phyloP scores from a whole-genome alignment of 2,113 vertebrate species.

The Megaceryle maxima region DNA sequence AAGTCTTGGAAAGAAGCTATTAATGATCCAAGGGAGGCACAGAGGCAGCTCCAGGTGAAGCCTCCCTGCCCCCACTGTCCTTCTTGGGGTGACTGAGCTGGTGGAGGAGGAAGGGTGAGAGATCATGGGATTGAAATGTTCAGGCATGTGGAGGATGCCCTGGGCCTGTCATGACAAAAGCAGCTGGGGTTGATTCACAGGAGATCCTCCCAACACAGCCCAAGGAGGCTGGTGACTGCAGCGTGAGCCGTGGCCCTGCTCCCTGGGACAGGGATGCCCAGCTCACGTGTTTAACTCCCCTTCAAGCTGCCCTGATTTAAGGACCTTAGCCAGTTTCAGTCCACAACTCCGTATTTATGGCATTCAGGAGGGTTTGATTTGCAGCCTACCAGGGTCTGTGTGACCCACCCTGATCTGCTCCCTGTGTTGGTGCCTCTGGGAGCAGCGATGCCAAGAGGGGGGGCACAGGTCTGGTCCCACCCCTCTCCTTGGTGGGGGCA shows the following conservation, averaged over 20 bases:
- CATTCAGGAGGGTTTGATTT: not conserved
- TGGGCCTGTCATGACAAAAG: not conserved
- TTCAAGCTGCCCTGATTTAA: not conserved
- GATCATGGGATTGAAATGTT: rapidly evolving
- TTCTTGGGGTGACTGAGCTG: not conserved
- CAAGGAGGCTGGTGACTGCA: not conserved
- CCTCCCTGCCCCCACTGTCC: rapidly evolving
- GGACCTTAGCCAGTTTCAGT: not conserved
- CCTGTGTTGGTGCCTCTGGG: not conserved
- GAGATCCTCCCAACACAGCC: not conserved
- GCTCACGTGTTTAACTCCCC: not conserved
- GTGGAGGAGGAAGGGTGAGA: not conserved
- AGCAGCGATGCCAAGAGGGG: rapidly evolving
- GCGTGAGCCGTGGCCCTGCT: not conserved
- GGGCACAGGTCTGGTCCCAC: not conserved
- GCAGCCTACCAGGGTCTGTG: not conserved
- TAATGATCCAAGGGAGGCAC: rapidly evolving
- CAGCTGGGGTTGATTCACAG: not conserved
- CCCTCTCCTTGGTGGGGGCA: rapidly evolving
- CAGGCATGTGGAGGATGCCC: not conserved
- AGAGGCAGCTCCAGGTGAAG: not conserved
- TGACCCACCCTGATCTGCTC: not conserved
- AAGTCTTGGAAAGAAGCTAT: not conserved
- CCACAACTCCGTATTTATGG: rapidly evolving
- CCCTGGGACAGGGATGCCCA: not conserved